Evolutionary conservation across 1,140 invertebrate species (phyloP), one percentile per base, ranked within the genome.

Genomic region (Amyelois transitella): DNA sequence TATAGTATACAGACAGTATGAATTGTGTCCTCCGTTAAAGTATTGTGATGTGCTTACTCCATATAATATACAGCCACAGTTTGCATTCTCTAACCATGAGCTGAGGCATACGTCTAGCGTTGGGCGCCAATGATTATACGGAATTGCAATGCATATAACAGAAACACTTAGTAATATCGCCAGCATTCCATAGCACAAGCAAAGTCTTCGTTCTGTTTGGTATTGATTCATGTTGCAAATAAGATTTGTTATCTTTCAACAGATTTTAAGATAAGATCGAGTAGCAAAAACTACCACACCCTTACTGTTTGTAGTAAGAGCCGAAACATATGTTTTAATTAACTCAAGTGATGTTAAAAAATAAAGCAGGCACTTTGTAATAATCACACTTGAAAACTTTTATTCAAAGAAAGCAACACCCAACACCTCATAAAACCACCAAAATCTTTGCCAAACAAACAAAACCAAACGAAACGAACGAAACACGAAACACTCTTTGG

Each of bases 1-100:
- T 12, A 90, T 88, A 6, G 88, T 89, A 68, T 91, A 94, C 14
- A 92, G 76, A 58, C 93, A 94, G 18, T 91, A 86, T 4, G 89
- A 89, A 6, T 90, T 90, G 28, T 91, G 89, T 0, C 93, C 92
- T n/a, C 93, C 93, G 66, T 90, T 90, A 55, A 94, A 93, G 24
- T 88, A 90, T 25, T 78, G 88, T 56, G 87, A 91, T 2, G 91
- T 91, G 47, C 88, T 90, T 0, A 88, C 77, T n/a, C 91, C 90
- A 64, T 92, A 92, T 0, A 94, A 81, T 63, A 93, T 91, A 60
- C 93, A 94, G 6, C 92, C 92, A 74, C 93, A 94, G 56, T 91
- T 90, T 0, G 77, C 84, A 53, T 92, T 90, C 32, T 91, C 79
- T 2, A 88, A 62, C 61, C 71, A 84, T 32, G 71, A 77, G 2